Evolutionary conservation across 2,797 vertebrate species (phyloP), one percentile per base, ranked within the genome.

Genomic region (Parotocinclus haroldoi): DNA sequence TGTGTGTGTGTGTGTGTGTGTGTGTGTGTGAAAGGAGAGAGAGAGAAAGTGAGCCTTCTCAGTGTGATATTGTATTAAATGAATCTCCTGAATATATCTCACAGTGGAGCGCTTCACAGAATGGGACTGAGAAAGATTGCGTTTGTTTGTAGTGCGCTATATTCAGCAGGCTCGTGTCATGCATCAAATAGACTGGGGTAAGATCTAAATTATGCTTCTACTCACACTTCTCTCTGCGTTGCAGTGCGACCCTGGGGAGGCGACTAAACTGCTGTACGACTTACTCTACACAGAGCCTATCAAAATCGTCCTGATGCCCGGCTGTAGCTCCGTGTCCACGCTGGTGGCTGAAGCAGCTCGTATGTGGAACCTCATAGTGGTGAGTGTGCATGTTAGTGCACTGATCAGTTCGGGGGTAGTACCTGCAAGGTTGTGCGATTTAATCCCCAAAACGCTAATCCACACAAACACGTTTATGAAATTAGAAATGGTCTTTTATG

Each of bases 261-360:
- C 91, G 59, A 93, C 91, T 62, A 92, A 92, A 73, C 85, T 89
- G 60, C 84, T 93, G 51, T 93, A 93, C 0, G 91, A 93, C 74
- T 82, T 92, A 11, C 91, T 92, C n/a, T 93, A 92, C 83, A 91
- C 91, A 0, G 90, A 92, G 71, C 91, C 91, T 12, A 92, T 92
- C 84, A 93, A 93, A 85, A 91, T 92, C 52, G 89, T 89, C 73
- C 85, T 89, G 58, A 90, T 92, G 90, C 91, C 91, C 0, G 87
- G 89, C 17, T 92, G 94, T 79, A 96, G 93, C 76, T 92, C 91
- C 0, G 93, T 96, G 36, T 96, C 94, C 67, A 95, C 93, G 0
- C 80, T 95, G 51, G 93, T 96, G 77, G 91, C 91, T 0, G 91
- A 92, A 71, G 91, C 91, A 0, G 91, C 91, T 0, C 84, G 91